Conservation (phyloP, 2,888 invertebrate genomes). For the Cheilosia scutellata region DNA sequence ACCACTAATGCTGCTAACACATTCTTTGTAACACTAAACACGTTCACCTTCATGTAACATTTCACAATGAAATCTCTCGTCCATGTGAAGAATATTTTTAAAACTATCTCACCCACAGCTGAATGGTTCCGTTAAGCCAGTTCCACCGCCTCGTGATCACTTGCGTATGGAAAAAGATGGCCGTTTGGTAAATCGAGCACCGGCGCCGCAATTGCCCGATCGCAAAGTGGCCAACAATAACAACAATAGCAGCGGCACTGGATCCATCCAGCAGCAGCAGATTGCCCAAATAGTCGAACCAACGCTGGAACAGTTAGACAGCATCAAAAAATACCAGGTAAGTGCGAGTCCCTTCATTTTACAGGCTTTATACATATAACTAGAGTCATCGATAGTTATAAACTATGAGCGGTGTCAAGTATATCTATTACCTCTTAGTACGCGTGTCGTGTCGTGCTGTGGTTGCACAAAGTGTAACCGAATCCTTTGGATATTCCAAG, state of each 20-base stretch:
- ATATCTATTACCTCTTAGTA: not conserved
- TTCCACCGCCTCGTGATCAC: conserved; percentile 88
- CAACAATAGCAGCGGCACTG: conserved; percentile 72
- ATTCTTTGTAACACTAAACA: conserved; percentile 35
- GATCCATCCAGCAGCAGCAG: conserved; percentile 81
- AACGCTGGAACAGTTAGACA: conserved; percentile 94
- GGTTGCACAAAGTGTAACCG: conserved; percentile 37
- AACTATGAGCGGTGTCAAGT: not conserved
- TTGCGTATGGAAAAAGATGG: conserved; percentile 87
- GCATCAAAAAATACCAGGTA: conserved; percentile 96
- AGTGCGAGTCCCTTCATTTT: conserved; percentile 79
- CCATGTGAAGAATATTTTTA: not conserved
- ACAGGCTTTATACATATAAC: not conserved
- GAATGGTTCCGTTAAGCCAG: conserved; percentile 83
- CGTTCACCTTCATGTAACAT: conserved; percentile 46
- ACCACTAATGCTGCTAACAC: conserved; percentile 24
- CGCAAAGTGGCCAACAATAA: conserved; percentile 84
- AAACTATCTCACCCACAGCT: conserved; percentile 77
- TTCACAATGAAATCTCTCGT: conserved; percentile 5
- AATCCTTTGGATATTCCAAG: conserved; percentile 13
- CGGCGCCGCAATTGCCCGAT: conserved; percentile 88
- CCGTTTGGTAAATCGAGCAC: conserved; percentile 87
- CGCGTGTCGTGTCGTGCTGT: conserved; percentile 24
- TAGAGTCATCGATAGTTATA: not conserved
- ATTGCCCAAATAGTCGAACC: conserved; percentile 86